Conservation (phyloP, 2,797 vertebrate genomes). For the Stomatorhinus walkeri region DNA sequence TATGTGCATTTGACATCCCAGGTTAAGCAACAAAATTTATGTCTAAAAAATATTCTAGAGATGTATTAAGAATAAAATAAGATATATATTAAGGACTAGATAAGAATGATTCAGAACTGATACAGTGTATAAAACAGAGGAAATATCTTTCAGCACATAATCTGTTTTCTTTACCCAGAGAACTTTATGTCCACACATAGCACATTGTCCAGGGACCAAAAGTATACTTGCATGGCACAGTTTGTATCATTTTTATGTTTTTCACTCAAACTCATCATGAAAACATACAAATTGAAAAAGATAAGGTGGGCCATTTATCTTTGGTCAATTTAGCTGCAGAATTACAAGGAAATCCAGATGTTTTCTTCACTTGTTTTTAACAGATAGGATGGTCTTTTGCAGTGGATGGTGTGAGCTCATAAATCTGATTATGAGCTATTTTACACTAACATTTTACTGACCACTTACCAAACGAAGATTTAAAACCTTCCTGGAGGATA, state of each 20-base stretch:
- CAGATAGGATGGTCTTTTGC: not conserved
- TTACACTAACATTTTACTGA: slow-evolving; percentile 46
- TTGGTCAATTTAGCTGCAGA: not conserved
- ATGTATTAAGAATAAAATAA: not conserved
- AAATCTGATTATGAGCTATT: not conserved
- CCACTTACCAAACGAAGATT: slow-evolving; percentile 53
- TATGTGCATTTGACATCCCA: not conserved
- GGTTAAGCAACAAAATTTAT: not conserved
- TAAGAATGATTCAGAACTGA: not conserved
- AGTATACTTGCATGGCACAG: not conserved
- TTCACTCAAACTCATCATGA: not conserved
- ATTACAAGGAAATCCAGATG: not conserved
- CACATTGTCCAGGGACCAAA: not conserved
- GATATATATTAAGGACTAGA: not conserved
- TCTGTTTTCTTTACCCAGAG: not conserved
- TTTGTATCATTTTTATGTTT: not conserved
- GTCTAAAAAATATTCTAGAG: not conserved
- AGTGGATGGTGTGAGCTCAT: not conserved
- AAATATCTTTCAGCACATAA: not conserved
- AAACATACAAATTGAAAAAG: not conserved
- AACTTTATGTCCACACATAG: not conserved
- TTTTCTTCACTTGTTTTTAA: not conserved
- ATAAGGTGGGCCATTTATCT: not conserved
- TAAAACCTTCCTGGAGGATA: not conserved
- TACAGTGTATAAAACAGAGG: not conserved